Percentiles rank a stretch among this genome's conserved stretches.
phyloP scores from a whole-genome alignment of 1,140 invertebrate genomes.

The Phthorimaea operculella region DNA sequence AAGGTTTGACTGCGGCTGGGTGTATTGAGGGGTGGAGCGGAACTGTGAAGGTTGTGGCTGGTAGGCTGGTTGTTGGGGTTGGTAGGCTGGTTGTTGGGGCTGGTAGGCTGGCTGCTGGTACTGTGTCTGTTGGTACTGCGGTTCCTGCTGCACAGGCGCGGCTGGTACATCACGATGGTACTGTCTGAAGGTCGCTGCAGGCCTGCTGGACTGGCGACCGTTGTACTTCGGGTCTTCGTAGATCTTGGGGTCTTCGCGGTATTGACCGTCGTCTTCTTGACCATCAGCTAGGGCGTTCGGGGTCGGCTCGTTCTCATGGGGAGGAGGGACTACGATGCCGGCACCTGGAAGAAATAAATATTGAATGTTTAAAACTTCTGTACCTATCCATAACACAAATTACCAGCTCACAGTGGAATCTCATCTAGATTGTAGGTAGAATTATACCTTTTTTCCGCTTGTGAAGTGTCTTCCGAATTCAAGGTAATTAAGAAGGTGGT shows the following conservation, averaged over 20 bases:
- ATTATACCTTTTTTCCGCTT: too few relatives aligned
- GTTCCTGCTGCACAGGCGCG: slow-evolving; percentile 31
- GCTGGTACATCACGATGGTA: slow-evolving; percentile 49
- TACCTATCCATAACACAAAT: too few relatives aligned
- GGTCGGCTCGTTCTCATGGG: slow-evolving; percentile 68
- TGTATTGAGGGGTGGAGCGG: slow-evolving; percentile 24
- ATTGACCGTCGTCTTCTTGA: slow-evolving; percentile 83
- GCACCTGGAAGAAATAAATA: slow-evolving; percentile 65
- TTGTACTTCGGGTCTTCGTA: slow-evolving; percentile 80
- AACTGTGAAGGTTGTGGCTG: slow-evolving; percentile 27
- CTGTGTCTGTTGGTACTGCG: slow-evolving; percentile 24
- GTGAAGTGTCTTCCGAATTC: too few relatives aligned
- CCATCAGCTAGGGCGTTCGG: slow-evolving; percentile 69
- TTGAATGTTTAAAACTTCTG: too few relatives aligned
- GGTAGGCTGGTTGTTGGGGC: too few relatives aligned
- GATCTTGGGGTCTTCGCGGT: slow-evolving; percentile 82
- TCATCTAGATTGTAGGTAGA: too few relatives aligned
- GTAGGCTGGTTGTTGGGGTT: slow-evolving; percentile 28
- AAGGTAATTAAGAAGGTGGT: too few relatives aligned
- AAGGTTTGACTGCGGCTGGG: not conserved
- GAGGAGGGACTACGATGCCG: slow-evolving; percentile 83
- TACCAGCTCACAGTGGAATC: too few relatives aligned
- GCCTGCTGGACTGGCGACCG: slow-evolving; percentile 57
- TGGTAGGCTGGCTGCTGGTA: slow-evolving; percentile 16
- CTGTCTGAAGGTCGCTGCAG: slow-evolving; percentile 37